phyloP scores from a whole-genome alignment of 1,140 invertebrate genomes.

The Lepidurus packardi region DNA sequence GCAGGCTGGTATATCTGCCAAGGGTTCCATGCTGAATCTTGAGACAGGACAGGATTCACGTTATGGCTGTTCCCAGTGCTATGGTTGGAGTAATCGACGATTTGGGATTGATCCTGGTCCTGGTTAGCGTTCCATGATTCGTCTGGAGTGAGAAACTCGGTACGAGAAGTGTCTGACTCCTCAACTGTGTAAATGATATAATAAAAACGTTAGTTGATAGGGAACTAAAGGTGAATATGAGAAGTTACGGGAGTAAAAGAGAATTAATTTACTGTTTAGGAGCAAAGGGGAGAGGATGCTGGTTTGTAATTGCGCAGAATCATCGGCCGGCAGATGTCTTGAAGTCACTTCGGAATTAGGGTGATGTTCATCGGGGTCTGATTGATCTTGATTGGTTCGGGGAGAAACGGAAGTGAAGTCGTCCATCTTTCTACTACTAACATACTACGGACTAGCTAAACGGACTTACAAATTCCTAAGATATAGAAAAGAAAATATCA shows the following conservation, averaged over 20 bases:
- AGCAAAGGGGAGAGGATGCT: neutral
- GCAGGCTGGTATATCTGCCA: constrained; percentile 6
- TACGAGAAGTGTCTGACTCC: neutral
- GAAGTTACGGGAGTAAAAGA: neutral
- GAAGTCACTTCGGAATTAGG: neutral
- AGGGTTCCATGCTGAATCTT: neutral
- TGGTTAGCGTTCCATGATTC: neutral
- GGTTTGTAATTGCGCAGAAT: neutral
- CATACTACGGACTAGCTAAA: neutral
- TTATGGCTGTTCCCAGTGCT: neutral
- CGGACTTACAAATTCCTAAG: neutral
- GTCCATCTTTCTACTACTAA: constrained; percentile 5
- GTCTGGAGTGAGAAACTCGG: neutral
- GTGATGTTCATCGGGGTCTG: neutral
- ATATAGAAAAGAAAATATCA: neutral
- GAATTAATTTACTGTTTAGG: neutral
- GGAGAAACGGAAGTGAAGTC: neutral
- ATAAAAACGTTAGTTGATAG: neutral
- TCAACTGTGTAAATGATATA: neutral
- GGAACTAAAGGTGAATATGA: neutral
- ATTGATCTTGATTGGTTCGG: neutral
- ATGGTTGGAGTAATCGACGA: neutral
- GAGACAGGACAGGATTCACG: neutral
- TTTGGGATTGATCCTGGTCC: neutral
- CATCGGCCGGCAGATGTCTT: neutral